Percentiles rank a stretch among this genome's conserved stretches.
phyloP scores from a whole-genome alignment of 2,113 vertebrate genomes.

The Tragelaphus strepsiceros region DNA sequence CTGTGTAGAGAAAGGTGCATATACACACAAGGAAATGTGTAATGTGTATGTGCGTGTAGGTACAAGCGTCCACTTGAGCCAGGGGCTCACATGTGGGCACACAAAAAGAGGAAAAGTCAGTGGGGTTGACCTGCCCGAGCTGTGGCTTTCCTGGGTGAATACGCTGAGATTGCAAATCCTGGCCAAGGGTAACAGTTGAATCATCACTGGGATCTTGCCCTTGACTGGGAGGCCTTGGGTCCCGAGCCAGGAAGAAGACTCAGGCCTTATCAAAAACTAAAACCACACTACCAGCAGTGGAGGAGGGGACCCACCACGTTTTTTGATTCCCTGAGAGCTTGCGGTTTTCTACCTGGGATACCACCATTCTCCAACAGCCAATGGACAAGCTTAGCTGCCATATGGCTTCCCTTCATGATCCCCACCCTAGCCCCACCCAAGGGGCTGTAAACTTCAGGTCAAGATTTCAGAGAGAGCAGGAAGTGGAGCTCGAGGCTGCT shows the following conservation, averaged over 20 bases:
- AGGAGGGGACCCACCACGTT: not conserved
- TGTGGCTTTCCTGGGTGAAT: not conserved
- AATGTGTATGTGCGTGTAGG: not conserved
- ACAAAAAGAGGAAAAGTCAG: not conserved
- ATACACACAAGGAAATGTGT: not conserved
- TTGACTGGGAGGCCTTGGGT: constrained; percentile 21
- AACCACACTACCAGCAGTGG: not conserved
- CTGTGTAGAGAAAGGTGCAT: not conserved
- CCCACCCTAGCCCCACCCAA: not conserved
- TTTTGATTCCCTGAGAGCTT: not conserved
- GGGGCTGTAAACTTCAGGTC: not conserved
- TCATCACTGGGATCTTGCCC: constrained; percentile 1
- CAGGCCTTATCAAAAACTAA: not conserved
- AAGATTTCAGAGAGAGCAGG: not conserved
- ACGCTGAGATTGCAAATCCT: not conserved
- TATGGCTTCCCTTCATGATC: not conserved
- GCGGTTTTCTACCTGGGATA: not conserved
- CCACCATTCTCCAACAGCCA: not conserved
- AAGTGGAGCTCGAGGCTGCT: not conserved
- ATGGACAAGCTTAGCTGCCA: not conserved
- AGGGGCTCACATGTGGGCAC: accelerated
- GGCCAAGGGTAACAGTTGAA: not conserved
- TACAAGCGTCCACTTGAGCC: not conserved
- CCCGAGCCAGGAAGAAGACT: not conserved
- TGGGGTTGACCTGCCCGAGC: not conserved